These are phyloP conservation scores for Phrynosoma platyrhinos DNA, from an alignment of 2,113 vertebrate genomes.

Conservation along the genomic window DNA sequence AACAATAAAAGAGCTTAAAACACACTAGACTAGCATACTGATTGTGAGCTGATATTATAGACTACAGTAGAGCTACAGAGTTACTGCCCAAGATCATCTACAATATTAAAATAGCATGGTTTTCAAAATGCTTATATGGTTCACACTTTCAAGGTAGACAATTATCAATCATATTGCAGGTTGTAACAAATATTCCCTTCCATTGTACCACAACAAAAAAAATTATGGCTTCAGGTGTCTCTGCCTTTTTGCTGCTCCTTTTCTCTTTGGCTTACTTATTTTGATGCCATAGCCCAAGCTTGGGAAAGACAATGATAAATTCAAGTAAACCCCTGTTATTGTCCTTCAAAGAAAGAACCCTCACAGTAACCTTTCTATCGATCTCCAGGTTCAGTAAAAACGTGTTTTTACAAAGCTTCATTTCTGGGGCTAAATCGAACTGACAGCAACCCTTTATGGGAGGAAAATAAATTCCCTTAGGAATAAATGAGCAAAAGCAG, in stretches of 20 bases:
- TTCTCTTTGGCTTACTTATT: conserved; percentile 44
- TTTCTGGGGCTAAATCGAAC: conserved; percentile 61
- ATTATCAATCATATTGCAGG: background rate
- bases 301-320: conserved; percentile 54
- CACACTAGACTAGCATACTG: too few species aligned
- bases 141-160: background rate
- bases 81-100: background rate
- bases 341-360: conserved; percentile 57
- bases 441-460: conserved; percentile 59
- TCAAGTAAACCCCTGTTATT: conserved; percentile 45
- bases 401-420: conserved; percentile 51
- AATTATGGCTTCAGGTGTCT: background rate
- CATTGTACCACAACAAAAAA: background rate
- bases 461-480: conserved; percentile 60
- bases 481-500: conserved; percentile 44
- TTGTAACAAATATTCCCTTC: background rate
- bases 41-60: background rate
- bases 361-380: conserved; percentile 56
- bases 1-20: too few species aligned
- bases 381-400: conserved; percentile 54
- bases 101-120: conserved; percentile 18
- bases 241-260: conserved; percentile 32
- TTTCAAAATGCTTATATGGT: background rate
- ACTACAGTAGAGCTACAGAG: background rate
- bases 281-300: conserved; percentile 41